These are phyloP conservation scores for Trypoxylon attenuatum DNA, from an alignment of 2,888 invertebrate genomes.

Conservation along the genomic window DNA sequence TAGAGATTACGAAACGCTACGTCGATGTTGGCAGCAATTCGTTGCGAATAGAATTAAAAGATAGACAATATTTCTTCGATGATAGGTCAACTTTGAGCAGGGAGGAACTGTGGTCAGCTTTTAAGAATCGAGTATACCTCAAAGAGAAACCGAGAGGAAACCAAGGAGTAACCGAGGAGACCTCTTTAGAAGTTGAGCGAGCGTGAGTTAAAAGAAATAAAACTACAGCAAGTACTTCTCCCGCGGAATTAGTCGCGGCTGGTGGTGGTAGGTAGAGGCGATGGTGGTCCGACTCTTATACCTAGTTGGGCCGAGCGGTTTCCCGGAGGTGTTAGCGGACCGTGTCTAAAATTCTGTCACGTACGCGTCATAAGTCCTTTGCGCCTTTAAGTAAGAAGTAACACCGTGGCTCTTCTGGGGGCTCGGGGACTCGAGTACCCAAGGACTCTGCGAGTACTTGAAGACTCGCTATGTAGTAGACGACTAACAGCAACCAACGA, in stretches of 20 bases:
- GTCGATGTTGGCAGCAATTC: no score
- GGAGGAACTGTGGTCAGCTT: no score
- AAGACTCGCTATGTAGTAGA: background rate
- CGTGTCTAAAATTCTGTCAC: constrained; percentile 69
- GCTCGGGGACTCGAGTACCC: constrained; percentile 41
- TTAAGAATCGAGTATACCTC: background rate
- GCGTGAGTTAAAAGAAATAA: background rate
- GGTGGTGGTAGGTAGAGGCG: constrained; percentile 13
- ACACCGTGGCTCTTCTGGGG: constrained; percentile 29
- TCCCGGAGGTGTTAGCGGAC: constrained; percentile 5
- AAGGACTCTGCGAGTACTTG: constrained; percentile 54
- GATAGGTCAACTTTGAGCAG: no score
- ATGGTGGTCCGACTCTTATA: constrained; percentile 15
- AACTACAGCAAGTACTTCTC: background rate
- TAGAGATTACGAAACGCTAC: background rate
- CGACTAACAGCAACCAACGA: no score
- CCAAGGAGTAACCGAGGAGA: no score
- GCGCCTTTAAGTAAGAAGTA: constrained; percentile 68
- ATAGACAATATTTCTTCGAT: no score
- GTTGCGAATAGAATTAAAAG: constrained; percentile 1
- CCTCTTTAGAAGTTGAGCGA: constrained; percentile 1
- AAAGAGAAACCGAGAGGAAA: no score
- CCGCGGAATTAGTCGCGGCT: background rate
- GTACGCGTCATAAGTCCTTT: constrained; percentile 69
- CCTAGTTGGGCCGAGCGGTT: no score